Base-by-base conservation (phyloP, 2,888 invertebrate genomes). In the Caenorhabditis macrosperma region DNA sequence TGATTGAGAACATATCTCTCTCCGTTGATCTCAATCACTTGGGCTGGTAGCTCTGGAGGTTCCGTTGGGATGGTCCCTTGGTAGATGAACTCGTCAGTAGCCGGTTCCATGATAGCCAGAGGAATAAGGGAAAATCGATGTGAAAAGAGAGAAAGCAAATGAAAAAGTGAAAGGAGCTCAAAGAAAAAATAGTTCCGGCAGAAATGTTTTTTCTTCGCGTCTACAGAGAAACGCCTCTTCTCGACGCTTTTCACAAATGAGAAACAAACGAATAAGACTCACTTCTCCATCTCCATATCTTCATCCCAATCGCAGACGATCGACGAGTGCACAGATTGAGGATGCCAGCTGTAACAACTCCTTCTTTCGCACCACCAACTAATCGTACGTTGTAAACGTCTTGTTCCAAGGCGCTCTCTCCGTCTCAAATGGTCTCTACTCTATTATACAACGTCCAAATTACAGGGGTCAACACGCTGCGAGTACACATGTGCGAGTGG, bases 321-420 rank as follows among this genome's bases (percentile, higher is more conserved):
- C 35, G 64, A 17, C 64, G 64, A 17, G 55, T 35, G 2, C 52
- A 41, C 20, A 57, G 48, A 15, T 63, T 64, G 59, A 57, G 59
- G 30, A 74, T 64, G 64, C 64, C 74, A 74, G 74, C 74, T 74
- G 74, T 41, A 74, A 72, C 72, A 72, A 63, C 55, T 55, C 22
- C 20, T 30, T 35, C 4, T 50, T 50, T 50, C 54, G n/a, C 54
- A 54, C 54, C 38, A 57, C 33, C 33, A 20, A 20, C 17, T 59
- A 54, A 30, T 15, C 20, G 44, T 35, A 26, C 20, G 61, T 71
- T 71, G 72, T 63, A 71, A 71, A 71, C 17, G 54, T 28, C 33
- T 15, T 46, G 33, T n/a, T 35, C 24, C 35, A 35, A 52, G 35
- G n/a, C 54, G 60, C 61, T 57, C 72, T 57, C 68, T 12, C 7